phyloP scores from a whole-genome alignment of 2,113 vertebrate species.

The Neofelis nebulosa region DNA sequence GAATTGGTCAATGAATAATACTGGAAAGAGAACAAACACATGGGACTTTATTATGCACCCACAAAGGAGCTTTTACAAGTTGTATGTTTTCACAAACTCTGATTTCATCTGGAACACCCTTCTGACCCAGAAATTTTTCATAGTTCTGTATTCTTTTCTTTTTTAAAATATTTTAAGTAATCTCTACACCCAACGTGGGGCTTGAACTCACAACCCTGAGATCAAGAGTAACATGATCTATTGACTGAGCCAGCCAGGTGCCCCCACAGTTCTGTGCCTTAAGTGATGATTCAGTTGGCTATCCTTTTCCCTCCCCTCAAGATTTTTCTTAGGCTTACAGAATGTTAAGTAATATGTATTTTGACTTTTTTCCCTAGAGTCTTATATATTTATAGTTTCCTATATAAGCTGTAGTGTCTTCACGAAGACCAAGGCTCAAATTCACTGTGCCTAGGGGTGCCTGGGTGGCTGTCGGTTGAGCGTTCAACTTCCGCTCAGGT shows the following conservation, averaged over 20 bases:
- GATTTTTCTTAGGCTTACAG: slow-evolving; percentile 63
- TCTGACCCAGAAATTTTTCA: slow-evolving; percentile 79
- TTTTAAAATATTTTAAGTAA: not conserved
- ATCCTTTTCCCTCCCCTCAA: slow-evolving; percentile 28
- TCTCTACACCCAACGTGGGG: not conserved
- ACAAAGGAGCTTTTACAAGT: slow-evolving; percentile 89
- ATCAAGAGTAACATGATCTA: not conserved
- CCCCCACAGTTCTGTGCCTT: not conserved
- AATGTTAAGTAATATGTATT: slow-evolving; percentile 70
- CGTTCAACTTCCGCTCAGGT: too few relatives aligned
- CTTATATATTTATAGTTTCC: slow-evolving; percentile 79
- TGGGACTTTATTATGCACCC: slow-evolving; percentile 99
- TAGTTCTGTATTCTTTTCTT: slow-evolving; percentile 59
- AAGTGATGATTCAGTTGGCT: slow-evolving; percentile 43
- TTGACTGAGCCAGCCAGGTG: not conserved
- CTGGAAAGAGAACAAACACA: slow-evolving; percentile 99
- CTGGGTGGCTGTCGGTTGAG: too few relatives aligned
- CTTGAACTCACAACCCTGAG: not conserved
- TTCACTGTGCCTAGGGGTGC: slow-evolving; percentile 48
- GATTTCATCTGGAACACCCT: slow-evolving; percentile 72
- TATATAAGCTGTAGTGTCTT: slow-evolving; percentile 72
- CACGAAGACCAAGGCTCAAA: slow-evolving; percentile 74
- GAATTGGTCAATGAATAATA: slow-evolving; percentile 99
- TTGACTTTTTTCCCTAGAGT: slow-evolving; percentile 43
- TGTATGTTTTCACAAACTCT: slow-evolving; percentile 74